Conservation (phyloP, 2,888 invertebrate genomes). For the Ichneumoninae sp. region DNA sequence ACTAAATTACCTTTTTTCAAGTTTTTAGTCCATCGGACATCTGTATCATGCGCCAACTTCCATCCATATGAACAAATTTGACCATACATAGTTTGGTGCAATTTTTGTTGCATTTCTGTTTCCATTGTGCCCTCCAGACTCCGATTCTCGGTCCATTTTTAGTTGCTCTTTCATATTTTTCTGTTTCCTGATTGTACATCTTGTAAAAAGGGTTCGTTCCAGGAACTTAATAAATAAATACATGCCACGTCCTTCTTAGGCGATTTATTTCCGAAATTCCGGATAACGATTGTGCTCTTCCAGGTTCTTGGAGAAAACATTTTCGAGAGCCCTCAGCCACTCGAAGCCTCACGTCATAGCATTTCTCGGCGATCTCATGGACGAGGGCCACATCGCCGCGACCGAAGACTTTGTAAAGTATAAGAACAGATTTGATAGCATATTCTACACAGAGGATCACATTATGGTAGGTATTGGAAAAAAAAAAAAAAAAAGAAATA, state of each 20-base stretch:
- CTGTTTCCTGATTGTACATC: too few species aligned
- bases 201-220: too few species aligned
- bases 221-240: too few species aligned
- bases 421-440: conserved; percentile 89
- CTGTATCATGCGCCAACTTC: too few species aligned
- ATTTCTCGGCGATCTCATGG: conserved; percentile 97
- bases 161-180: too few species aligned
- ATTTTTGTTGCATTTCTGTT: too few species aligned
- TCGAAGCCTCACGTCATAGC: conserved; percentile 93
- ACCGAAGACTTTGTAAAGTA: conserved; percentile 90
- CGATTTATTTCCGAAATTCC: not conserved
- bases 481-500: not conserved
- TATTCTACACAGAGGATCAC: conserved; percentile 85
- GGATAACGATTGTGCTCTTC: conserved; percentile 70
- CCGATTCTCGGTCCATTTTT: too few species aligned
- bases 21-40: too few species aligned
- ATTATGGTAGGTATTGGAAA: conserved; percentile 77
- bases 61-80: too few species aligned
- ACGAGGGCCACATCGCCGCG: conserved; percentile 94
- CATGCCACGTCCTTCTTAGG: not conserved
- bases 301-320: conserved; percentile 93
- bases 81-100: too few species aligned
- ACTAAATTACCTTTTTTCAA: too few species aligned
- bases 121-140: too few species aligned
- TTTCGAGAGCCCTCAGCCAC: conserved; percentile 88